Evolutionary conservation across 37 sponge, comb jelly and placozoan genomes (phyloP).

Genomic region (Dysidea cf. avara): DNA sequence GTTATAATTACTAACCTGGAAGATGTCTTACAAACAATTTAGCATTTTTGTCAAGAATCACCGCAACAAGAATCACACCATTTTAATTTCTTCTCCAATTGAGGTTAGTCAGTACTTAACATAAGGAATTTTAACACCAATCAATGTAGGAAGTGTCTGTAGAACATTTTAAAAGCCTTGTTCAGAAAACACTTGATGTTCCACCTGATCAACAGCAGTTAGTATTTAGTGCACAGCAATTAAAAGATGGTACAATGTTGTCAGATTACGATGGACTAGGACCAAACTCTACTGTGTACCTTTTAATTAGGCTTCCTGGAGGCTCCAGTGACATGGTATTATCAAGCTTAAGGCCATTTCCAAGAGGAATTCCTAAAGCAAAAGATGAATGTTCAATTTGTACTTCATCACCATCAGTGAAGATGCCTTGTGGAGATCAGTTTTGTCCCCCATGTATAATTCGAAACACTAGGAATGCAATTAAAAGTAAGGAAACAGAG

Average conservation of each 20-base stretch:
- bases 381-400: slow-evolving; percentile 32
- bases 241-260: slow-evolving; percentile 20
- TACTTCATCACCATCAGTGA: neutral
- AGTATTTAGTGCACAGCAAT: slow-evolving; percentile 44
- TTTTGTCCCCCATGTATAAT: slow-evolving; percentile 12
- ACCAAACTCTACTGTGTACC: slow-evolving; percentile 29
- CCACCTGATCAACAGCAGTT: slow-evolving; percentile 35
- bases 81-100: no score
- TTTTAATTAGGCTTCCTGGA: slow-evolving; percentile 49
- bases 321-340: no score
- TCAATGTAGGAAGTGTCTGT: no score
- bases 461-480: slow-evolving; percentile 6
- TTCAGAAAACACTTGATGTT: slow-evolving; percentile 21
- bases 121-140: no score
- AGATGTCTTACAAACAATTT: no score
- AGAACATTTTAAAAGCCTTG: slow-evolving; percentile 20
- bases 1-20: no score
- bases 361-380: no score
- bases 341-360: no score
- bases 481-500: slow-evolving; percentile 12
- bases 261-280: slow-evolving; percentile 25
- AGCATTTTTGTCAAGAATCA: no score
- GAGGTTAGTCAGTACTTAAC: no score
- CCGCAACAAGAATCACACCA: no score
- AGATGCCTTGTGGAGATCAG: slow-evolving; percentile 29